A percentile compares a stretch with the other conserved stretches of the same genome.
These are phyloP conservation scores for Eudorcas thomsonii DNA, from an alignment of 2,113 vertebrate genomes.

Conservation along the genomic window DNA sequence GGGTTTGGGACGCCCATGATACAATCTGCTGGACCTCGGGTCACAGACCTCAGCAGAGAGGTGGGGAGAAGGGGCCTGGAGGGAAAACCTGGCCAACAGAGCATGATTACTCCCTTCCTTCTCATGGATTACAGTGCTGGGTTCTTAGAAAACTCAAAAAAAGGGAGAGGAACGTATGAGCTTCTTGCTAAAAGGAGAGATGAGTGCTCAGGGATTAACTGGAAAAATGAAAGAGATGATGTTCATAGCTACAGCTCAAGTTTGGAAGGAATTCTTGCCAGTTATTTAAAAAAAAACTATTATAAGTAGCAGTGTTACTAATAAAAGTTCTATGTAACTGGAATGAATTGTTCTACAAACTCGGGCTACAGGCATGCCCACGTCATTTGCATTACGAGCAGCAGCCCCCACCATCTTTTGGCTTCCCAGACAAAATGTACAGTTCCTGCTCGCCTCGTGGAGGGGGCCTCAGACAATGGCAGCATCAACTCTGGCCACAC, in stretches of 20 bases:
- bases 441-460: neutral
- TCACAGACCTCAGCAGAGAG: neutral
- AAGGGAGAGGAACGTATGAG: neutral
- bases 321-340: no score
- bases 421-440: neutral
- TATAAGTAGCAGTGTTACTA: neutral
- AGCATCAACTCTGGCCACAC: neutral
- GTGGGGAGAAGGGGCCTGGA: neutral
- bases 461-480: neutral
- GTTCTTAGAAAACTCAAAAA: neutral
- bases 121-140: neutral
- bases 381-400: neutral
- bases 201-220: neutral
- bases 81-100: neutral
- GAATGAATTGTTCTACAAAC: neutral
- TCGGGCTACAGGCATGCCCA: neutral
- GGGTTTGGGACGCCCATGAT: accelerated
- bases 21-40: accelerated
- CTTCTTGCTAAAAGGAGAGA: neutral
- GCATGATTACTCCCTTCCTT: neutral
- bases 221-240: neutral
- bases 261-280: neutral
- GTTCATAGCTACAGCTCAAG: neutral
- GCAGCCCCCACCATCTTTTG: neutral
- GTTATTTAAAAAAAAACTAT: neutral